Evolutionary conservation across 1,140 invertebrate genomes (phyloP).

Genomic region (Bombyx mori): DNA sequence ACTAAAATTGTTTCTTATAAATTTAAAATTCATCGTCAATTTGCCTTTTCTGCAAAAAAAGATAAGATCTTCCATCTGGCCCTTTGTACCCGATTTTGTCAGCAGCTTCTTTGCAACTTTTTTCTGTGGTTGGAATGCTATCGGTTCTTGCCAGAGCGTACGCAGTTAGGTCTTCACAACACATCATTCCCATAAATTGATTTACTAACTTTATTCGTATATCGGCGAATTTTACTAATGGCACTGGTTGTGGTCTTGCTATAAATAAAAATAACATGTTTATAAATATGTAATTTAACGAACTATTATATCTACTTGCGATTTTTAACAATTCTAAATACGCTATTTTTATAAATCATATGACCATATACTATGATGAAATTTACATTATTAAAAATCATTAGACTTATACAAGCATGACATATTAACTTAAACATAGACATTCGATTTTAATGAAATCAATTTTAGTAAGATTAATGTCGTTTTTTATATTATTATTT

Average conservation of each 20-base stretch:
- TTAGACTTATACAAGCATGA: too few species aligned
- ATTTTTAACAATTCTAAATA: neutral
- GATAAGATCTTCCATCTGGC: conserved; percentile 32
- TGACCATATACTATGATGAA: too few species aligned
- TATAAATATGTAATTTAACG: neutral
- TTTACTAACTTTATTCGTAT: conserved; percentile 42
- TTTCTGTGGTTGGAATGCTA: conserved; percentile 34
- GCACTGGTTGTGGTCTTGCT: conserved; percentile 35
- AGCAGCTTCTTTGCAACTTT: conserved; percentile 29
- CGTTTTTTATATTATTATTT: too few species aligned
- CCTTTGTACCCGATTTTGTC: conserved; percentile 26
- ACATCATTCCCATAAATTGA: conserved; percentile 45
- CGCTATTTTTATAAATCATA: neutral
- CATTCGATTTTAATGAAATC: too few species aligned
- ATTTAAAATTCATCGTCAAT: conserved; percentile 18
- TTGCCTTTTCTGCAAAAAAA: conserved; percentile 21
- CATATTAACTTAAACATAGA: too few species aligned
- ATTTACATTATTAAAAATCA: too few species aligned
- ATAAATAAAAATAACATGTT: conserved; percentile 12
- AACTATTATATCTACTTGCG: neutral
- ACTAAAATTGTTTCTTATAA: neutral
- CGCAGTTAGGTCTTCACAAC: conserved; percentile 46
- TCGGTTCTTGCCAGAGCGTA: conserved; percentile 34
- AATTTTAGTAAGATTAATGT: too few species aligned
- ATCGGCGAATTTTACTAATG: conserved; percentile 40